Evolutionary conservation across 2,888 invertebrate species (phyloP).

Genomic region (Linnaemya vulpina): DNA sequence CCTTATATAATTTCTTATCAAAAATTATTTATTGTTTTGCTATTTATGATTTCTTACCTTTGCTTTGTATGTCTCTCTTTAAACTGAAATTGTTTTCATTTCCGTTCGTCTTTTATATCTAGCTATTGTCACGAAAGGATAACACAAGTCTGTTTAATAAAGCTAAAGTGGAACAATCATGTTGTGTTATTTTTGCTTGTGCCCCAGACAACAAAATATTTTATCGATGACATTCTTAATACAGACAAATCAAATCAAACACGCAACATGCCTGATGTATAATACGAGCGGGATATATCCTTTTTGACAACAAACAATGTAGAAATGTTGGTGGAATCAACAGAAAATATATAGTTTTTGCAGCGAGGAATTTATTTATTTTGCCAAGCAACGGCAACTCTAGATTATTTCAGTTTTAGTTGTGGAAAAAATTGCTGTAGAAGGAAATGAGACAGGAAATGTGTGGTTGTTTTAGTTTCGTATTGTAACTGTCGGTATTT

Average conservation of each 20-base stretch:
- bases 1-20: slow-evolving; percentile 51
- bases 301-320: slow-evolving; percentile 4
- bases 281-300: slow-evolving; percentile 10
- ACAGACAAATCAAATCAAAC: slow-evolving; percentile 55
- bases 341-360: slow-evolving; percentile 13
- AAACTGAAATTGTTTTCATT: slow-evolving; percentile 53
- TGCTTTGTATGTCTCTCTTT: slow-evolving; percentile 40
- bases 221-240: slow-evolving; percentile 72
- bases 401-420: slow-evolving; percentile 30
- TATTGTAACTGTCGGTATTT: slow-evolving; percentile 9
- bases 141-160: slow-evolving; percentile 30
- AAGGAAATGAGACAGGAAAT: slow-evolving; percentile 25
- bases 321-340: slow-evolving; percentile 8
- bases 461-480: not conserved
- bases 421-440: not conserved
- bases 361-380: slow-evolving; percentile 71
- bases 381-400: slow-evolving; percentile 83
- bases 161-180: slow-evolving; percentile 22
- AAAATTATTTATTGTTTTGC: not conserved
- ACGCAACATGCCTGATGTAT: slow-evolving; percentile 32
- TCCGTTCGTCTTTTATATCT: slow-evolving; percentile 57
- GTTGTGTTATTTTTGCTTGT: slow-evolving; percentile 51
- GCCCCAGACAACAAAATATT: slow-evolving; percentile 71
- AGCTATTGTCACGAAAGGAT: slow-evolving; percentile 63
- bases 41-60: slow-evolving; percentile 75